Conservation (phyloP, 2,888 invertebrate genomes). For the Spodoptera littoralis region DNA sequence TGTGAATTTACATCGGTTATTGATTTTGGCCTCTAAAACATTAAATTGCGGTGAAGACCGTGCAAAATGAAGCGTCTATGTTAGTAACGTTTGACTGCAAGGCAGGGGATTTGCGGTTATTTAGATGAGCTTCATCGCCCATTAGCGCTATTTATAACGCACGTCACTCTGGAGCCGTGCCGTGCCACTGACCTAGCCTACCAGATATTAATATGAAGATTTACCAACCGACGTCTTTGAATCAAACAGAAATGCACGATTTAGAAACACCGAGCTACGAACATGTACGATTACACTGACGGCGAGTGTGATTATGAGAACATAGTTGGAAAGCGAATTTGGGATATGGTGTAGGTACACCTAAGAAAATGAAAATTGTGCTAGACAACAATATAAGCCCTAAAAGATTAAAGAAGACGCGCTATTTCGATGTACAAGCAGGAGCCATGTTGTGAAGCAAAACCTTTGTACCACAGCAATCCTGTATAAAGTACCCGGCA, state of each 20-base stretch:
- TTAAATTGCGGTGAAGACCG: conserved; percentile 31
- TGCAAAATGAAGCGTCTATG: conserved; percentile 31
- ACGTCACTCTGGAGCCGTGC: conserved; percentile 58
- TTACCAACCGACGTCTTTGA: conserved; percentile 34
- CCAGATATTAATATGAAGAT: conserved; percentile 60
- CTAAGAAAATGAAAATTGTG: too few relatives aligned
- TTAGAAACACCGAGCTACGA: conserved; percentile 21
- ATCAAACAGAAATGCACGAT: conserved; percentile 25
- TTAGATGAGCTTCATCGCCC: conserved; percentile 61
- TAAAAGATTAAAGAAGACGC: too few relatives aligned
- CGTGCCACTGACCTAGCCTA: conserved; percentile 80
- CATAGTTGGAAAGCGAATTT: conserved; percentile 3
- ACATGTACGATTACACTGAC: conserved; percentile 21
- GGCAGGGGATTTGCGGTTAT: conserved; percentile 68
- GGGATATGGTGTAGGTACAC: too few relatives aligned
- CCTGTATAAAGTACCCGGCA: conserved; percentile 46
- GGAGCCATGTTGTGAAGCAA: conserved; percentile 23
- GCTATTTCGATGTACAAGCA: conserved; percentile 1
- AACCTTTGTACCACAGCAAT: conserved; percentile 37
- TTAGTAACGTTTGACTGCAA: conserved; percentile 43
- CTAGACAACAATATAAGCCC: too few relatives aligned
- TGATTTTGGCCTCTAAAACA: conserved; percentile 16
- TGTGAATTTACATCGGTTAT: neutral
- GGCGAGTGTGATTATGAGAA: conserved; percentile 21
- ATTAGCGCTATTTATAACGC: conserved; percentile 71